These are phyloP conservation scores for Erithacus rubecula DNA, from an alignment of 2,797 vertebrate genomes.

Conservation along the genomic window DNA sequence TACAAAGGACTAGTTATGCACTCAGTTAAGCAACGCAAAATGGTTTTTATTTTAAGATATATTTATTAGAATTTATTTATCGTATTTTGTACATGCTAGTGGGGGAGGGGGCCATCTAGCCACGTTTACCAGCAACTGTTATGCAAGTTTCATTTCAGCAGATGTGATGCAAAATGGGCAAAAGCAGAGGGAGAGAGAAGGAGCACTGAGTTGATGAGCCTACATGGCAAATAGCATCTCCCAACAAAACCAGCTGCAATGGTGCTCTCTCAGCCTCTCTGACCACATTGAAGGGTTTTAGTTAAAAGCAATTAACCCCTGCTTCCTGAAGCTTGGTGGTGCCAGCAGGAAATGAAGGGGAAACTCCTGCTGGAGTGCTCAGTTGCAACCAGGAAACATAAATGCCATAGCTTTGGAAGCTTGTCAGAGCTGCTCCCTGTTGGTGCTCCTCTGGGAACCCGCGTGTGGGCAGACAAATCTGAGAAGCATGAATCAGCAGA, in stretches of 20 bases:
- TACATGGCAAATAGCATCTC: neutral
- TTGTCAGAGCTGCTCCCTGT: neutral
- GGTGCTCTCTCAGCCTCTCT: neutral
- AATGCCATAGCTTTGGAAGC: neutral
- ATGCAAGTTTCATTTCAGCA: neutral
- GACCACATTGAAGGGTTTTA: neutral
- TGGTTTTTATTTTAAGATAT: conserved; percentile 76
- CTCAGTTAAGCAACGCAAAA: conserved; percentile 79
- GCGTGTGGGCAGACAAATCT: neutral
- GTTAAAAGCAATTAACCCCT: neutral
- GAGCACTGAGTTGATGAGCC: neutral
- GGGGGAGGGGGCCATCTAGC: neutral
- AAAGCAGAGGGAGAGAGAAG: neutral
- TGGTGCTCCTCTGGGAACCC: neutral
- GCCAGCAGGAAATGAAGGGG: neutral
- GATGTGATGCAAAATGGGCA: neutral
- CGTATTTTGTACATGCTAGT: conserved; percentile 55
- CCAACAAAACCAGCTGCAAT: neutral
- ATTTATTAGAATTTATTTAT: conserved; percentile 81
- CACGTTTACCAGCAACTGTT: neutral
- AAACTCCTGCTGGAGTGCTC: neutral
- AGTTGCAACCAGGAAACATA: neutral
- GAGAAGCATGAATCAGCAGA: neutral
- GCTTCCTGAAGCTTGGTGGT: neutral
- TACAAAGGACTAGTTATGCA: conserved; percentile 83